Percentiles rank a stretch among this genome's conserved stretches.
Conservation (phyloP, 1,140 invertebrate genomes). For the Euglossa dilemma region DNA sequence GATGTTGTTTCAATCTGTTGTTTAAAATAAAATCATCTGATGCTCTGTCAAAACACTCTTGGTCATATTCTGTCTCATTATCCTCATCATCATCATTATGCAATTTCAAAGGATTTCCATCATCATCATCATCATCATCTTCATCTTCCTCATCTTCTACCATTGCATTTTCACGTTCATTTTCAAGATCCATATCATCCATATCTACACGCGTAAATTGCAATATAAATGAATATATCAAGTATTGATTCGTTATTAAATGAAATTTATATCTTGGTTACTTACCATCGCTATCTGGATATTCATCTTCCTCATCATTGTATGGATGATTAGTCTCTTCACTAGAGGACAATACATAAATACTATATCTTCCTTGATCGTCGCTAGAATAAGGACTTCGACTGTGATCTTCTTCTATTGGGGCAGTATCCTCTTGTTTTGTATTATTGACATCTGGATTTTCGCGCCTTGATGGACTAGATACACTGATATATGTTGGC, state of each 20-base stretch:
- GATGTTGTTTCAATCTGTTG: slow-evolving; percentile 65
- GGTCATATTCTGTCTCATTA: slow-evolving; percentile 65
- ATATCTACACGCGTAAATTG: slow-evolving; percentile 42
- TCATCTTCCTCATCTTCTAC: slow-evolving; percentile 63
- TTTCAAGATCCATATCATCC: slow-evolving; percentile 58
- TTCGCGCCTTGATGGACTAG: slow-evolving; percentile 61
- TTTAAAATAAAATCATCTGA: slow-evolving; percentile 75
- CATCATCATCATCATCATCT: slow-evolving; percentile 67
- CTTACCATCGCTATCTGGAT: slow-evolving; percentile 64
- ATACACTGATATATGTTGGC: slow-evolving; percentile 73
- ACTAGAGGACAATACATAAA: slow-evolving; percentile 71
- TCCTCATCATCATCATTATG: slow-evolving; percentile 59
- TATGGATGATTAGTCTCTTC: slow-evolving; percentile 60
- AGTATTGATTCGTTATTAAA: neutral
- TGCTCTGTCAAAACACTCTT: slow-evolving; percentile 69
- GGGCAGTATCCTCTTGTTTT: slow-evolving; percentile 48
- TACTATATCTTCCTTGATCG: slow-evolving; percentile 70
- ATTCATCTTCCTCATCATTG: slow-evolving; percentile 66
- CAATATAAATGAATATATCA: neutral
- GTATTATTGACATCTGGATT: slow-evolving; percentile 56
- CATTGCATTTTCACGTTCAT: slow-evolving; percentile 48
- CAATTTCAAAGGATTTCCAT: slow-evolving; percentile 34
- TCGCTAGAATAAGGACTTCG: slow-evolving; percentile 59
- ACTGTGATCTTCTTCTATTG: slow-evolving; percentile 39
- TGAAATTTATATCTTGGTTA: neutral